A percentile compares a stretch with the other conserved stretches of the same genome.
phyloP scores from a whole-genome alignment of 2,113 vertebrate species.

The Epinephelus cyanopodus region DNA sequence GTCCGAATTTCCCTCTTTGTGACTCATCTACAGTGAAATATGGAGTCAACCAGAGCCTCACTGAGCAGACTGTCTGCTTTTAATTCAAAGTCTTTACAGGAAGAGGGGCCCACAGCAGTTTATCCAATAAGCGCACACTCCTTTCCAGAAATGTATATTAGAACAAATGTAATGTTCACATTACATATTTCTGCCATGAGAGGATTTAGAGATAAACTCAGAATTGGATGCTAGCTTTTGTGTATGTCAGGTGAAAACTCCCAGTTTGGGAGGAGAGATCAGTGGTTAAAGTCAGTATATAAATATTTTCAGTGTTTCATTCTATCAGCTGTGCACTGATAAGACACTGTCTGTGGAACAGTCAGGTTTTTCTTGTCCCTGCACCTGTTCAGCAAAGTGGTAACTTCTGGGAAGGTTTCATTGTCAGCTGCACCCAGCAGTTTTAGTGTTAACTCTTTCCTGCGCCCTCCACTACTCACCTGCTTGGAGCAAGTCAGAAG shows the following conservation, averaged over 20 bases:
- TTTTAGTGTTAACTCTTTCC: too few relatives aligned
- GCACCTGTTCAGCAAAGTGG: too few relatives aligned
- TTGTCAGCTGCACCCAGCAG: too few relatives aligned
- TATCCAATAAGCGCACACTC: background rate
- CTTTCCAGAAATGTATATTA: background rate
- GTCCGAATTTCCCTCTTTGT: background rate
- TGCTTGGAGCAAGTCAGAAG: too few relatives aligned
- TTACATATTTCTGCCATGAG: background rate
- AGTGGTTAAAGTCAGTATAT: background rate
- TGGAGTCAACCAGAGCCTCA: background rate
- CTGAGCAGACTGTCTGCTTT: background rate
- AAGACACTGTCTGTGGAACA: background rate
- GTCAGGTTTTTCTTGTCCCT: background rate
- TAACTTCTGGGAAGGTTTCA: too few relatives aligned
- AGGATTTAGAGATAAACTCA: background rate
- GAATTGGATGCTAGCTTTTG: background rate
- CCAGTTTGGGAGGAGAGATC: background rate
- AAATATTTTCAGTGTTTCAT: too few relatives aligned
- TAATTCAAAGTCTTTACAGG: slow-evolving; percentile 3
- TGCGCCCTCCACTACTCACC: too few relatives aligned
- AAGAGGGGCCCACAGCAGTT: background rate
- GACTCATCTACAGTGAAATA: background rate
- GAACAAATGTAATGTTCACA: background rate
- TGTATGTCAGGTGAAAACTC: background rate
- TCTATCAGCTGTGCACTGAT: too few relatives aligned